Evolutionary conservation across 2,113 vertebrate genomes (phyloP).

Genomic region (Callaeas wilsoni): DNA sequence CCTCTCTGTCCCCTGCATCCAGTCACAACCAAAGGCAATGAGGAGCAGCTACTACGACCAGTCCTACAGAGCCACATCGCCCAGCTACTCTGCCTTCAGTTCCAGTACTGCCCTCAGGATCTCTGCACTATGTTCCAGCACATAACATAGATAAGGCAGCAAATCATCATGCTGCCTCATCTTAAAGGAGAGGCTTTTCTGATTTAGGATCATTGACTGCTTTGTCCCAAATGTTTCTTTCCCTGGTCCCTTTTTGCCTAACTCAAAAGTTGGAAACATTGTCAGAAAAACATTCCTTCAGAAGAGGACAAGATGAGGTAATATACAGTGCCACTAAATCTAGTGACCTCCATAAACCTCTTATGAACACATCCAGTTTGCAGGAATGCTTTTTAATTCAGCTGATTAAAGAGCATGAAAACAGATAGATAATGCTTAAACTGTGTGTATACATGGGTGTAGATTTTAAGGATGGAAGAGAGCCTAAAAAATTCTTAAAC

Average conservation of each 20-base stretch:
- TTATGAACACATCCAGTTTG: background rate
- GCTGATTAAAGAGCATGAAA: background rate
- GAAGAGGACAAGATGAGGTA: background rate
- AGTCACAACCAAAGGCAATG: background rate
- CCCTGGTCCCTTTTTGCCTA: background rate
- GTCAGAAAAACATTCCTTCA: background rate
- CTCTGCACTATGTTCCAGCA: background rate
- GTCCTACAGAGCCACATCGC: background rate
- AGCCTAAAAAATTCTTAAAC: background rate
- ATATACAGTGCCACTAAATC: background rate
- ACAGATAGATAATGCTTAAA: background rate
- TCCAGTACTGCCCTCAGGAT: background rate
- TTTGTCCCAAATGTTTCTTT: constrained; percentile 27
- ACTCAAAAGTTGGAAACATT: constrained; percentile 15
- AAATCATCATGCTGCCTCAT: background rate
- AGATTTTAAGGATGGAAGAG: background rate
- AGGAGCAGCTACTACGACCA: background rate
- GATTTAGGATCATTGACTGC: background rate
- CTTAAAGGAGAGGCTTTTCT: background rate
- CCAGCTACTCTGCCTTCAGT: background rate
- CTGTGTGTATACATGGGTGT: background rate
- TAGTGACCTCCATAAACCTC: background rate
- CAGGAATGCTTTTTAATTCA: background rate
- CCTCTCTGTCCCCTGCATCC: background rate
- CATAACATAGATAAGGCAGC: background rate